Evolutionary conservation across 2,113 vertebrate species (phyloP).

Genomic region (Sialia sialis): DNA sequence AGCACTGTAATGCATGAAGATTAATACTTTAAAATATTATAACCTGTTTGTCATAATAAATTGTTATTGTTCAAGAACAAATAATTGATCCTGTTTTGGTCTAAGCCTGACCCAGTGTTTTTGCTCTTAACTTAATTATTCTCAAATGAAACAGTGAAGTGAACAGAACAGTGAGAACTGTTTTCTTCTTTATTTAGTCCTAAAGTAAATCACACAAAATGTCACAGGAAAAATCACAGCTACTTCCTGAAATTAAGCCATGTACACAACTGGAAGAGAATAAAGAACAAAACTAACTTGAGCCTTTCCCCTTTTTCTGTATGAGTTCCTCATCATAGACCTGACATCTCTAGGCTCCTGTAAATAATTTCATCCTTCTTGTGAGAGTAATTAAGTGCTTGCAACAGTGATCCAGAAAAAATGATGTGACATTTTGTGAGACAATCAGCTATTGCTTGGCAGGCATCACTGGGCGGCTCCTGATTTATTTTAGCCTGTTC

Average conservation of each 20-base stretch:
- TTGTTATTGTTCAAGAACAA: not conserved
- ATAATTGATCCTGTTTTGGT: not conserved
- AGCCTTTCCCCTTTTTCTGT: not conserved
- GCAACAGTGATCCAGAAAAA: not conserved
- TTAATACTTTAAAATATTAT: not conserved
- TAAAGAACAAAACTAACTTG: not conserved
- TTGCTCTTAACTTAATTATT: not conserved
- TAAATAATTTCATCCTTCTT: not conserved
- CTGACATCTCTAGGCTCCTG: not conserved
- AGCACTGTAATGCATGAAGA: not conserved
- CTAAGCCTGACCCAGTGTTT: not conserved
- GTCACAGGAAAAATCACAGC: not conserved
- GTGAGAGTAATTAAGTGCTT: not conserved
- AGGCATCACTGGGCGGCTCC: not conserved
- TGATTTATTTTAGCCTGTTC: not conserved
- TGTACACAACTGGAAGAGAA: not conserved
- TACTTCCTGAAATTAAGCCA: not conserved
- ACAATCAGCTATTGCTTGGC: not conserved
- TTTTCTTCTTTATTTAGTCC: not conserved
- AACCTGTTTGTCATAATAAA: not conserved
- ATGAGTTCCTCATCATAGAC: not conserved
- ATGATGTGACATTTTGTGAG: not conserved
- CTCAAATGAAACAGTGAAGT: not conserved
- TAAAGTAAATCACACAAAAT: not conserved
- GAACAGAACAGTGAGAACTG: not conserved